Evolutionary conservation across 2,113 vertebrate species (phyloP).

Genomic region (Pogona vitticeps): DNA sequence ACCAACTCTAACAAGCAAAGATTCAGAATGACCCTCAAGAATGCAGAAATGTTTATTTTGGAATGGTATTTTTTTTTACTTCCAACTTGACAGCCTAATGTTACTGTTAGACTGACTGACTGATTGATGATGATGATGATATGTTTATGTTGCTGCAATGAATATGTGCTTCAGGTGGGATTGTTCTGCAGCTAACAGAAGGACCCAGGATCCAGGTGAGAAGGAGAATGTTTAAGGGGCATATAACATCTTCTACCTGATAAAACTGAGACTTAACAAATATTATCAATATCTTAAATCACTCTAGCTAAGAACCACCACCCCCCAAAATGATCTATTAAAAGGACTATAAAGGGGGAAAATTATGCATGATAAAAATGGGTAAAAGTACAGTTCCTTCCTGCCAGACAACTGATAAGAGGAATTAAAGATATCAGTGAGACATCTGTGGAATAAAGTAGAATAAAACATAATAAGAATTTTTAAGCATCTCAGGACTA

Average conservation of each 20-base stretch:
- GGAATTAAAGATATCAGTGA: conserved; percentile 16
- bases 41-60: not conserved
- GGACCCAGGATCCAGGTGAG: too few relatives aligned
- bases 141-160: not conserved
- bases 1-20: too few relatives aligned
- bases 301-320: not conserved
- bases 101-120: not conserved
- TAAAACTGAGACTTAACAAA: not conserved
- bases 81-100: not conserved
- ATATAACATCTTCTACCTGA: not conserved
- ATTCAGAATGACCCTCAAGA: not conserved
- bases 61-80: not conserved
- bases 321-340: not conserved
- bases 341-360: not conserved
- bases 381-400: conserved; percentile 11
- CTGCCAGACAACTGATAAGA: conserved; percentile 32
- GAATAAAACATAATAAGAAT: conserved; percentile 5
- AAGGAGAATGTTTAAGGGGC: not conserved
- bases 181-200: not conserved
- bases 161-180: not conserved
- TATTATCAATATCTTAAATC: not conserved
- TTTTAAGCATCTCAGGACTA: not conserved
- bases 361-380: conserved; percentile 23
- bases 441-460: not conserved
- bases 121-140: not conserved